These are phyloP conservation scores for Venusia cambrica DNA, from an alignment of 2,888 invertebrate genomes.

Conservation along the genomic window DNA sequence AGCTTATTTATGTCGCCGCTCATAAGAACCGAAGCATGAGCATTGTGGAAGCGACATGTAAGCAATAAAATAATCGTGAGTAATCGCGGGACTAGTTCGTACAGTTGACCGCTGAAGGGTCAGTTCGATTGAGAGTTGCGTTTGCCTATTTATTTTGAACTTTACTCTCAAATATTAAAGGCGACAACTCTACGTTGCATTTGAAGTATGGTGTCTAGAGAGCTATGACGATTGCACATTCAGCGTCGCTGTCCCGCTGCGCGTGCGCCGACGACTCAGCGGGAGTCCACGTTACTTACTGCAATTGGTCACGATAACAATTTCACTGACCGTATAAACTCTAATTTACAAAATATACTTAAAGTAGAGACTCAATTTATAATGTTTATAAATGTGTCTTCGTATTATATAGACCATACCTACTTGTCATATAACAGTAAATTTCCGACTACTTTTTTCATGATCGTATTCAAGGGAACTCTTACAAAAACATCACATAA, in stretches of 20 bases:
- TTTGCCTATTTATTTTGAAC: slow-evolving; percentile 18
- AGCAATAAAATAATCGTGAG: slow-evolving; percentile 49
- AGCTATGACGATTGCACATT: slow-evolving; percentile 36
- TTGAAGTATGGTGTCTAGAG: slow-evolving; percentile 20
- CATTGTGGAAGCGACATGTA: slow-evolving; percentile 37
- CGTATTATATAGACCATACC: slow-evolving; percentile 22
- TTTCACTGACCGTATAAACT: slow-evolving; percentile 59
- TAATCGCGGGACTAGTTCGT: slow-evolving; percentile 34
- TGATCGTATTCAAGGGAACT: slow-evolving; percentile 15
- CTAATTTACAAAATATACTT: slow-evolving; percentile 47
- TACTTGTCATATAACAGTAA: slow-evolving; percentile 35
- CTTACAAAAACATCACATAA: slow-evolving; percentile 29
- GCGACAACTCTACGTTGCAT: slow-evolving; percentile 7
- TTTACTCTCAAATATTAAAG: slow-evolving; percentile 22
- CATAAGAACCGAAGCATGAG: slow-evolving; percentile 30
- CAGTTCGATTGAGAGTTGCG: slow-evolving; percentile 9
- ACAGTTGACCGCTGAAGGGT: slow-evolving; percentile 12
- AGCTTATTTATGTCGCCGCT: slow-evolving; percentile 29
- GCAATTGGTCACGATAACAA: slow-evolving; percentile 69
- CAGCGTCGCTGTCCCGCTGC: slow-evolving; percentile 56
- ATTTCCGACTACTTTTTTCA: slow-evolving; percentile 25
- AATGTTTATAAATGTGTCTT: too few species aligned
- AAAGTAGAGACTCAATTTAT: too few species aligned
- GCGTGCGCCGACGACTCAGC: slow-evolving; percentile 53
- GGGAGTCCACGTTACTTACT: slow-evolving; percentile 56